phyloP scores from a whole-genome alignment of 1,140 invertebrate genomes.

The Rhysida immarginata region DNA sequence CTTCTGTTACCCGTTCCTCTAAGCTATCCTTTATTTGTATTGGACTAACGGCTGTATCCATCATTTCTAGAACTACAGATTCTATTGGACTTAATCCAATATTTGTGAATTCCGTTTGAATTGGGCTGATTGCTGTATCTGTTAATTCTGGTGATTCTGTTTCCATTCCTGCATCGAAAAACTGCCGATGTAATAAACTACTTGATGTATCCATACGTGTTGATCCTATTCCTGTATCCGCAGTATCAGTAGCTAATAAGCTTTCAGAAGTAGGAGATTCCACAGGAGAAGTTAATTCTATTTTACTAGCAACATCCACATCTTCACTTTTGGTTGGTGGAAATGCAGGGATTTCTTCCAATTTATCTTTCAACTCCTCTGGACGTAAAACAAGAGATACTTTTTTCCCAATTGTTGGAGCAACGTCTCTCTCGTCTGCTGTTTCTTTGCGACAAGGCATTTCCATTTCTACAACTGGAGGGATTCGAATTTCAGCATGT shows the following conservation, averaged over 20 bases:
- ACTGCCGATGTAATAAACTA: constrained; percentile 23
- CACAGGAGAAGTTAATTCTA: constrained; percentile 30
- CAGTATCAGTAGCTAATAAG: constrained; percentile 33
- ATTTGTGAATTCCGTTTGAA: constrained; percentile 9
- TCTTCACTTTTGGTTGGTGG: not conserved
- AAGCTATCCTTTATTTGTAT: constrained; percentile 34
- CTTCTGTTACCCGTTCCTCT: constrained; percentile 4
- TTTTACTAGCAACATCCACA: not conserved
- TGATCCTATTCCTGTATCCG: constrained; percentile 36
- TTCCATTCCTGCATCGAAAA: constrained; percentile 32
- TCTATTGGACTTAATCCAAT: constrained; percentile 36
- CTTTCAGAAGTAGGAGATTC: constrained; percentile 33
- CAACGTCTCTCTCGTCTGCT: not conserved
- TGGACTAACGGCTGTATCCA: constrained; percentile 22
- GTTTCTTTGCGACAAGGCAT: too few relatives aligned
- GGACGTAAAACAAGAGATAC: not conserved
- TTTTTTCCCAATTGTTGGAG: not conserved
- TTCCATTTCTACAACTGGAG: not conserved
- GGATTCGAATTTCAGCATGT: not conserved
- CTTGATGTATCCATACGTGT: constrained; percentile 31
- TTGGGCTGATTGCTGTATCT: constrained; percentile 28
- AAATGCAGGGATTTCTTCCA: not conserved
- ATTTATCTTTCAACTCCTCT: not conserved
- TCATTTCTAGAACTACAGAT: constrained; percentile 16
- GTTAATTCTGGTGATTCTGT: constrained; percentile 35